Evolutionary conservation across 2,888 invertebrate genomes (phyloP).

Genomic region (Zygothrica quintamaculata): DNA sequence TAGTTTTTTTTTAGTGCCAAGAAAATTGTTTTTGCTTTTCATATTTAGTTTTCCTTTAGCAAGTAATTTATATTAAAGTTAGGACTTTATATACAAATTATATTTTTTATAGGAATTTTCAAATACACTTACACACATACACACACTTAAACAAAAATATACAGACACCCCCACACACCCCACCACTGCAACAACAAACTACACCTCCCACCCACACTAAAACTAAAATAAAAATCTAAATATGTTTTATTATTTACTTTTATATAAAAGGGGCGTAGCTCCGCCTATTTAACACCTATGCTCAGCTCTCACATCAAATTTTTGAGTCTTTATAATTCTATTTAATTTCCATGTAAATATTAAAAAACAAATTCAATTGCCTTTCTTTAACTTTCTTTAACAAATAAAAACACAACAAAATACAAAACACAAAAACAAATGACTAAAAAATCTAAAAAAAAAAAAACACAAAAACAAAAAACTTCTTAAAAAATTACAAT

Average conservation of each 20-base stretch:
- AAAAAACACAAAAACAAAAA: conserved; percentile 22
- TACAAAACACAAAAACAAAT: conserved; percentile 24
- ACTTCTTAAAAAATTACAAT: not conserved
- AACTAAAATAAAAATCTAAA: conserved; percentile 24
- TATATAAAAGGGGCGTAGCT: conserved; percentile 26
- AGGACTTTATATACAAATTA: conserved; percentile 43
- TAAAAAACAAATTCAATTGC: conserved; percentile 57
- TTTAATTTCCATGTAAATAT: conserved; percentile 39
- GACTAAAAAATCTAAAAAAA: conserved; percentile 2
- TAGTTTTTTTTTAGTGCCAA: conserved; percentile 66
- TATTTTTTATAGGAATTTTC: conserved; percentile 72
- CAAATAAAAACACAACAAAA: conserved; percentile 38
- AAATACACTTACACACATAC: conserved; percentile 42
- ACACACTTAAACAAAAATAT: conserved; percentile 9
- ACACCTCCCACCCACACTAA: conserved; percentile 13
- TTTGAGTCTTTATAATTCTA: conserved; percentile 12
- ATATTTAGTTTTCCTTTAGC: conserved; percentile 48
- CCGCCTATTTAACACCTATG: conserved; percentile 20
- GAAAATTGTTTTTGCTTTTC: conserved; percentile 57
- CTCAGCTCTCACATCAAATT: conserved; percentile 21
- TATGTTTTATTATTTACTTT: conserved; percentile 3
- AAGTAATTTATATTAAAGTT: conserved; percentile 40
- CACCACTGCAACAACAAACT: no score
- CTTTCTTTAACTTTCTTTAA: conserved; percentile 43
- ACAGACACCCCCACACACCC: conserved; percentile 32